A percentile compares a stretch with the other conserved stretches of the same genome.
Conservation (phyloP, 2,113 vertebrate species). For the Chloebia gouldiae region DNA sequence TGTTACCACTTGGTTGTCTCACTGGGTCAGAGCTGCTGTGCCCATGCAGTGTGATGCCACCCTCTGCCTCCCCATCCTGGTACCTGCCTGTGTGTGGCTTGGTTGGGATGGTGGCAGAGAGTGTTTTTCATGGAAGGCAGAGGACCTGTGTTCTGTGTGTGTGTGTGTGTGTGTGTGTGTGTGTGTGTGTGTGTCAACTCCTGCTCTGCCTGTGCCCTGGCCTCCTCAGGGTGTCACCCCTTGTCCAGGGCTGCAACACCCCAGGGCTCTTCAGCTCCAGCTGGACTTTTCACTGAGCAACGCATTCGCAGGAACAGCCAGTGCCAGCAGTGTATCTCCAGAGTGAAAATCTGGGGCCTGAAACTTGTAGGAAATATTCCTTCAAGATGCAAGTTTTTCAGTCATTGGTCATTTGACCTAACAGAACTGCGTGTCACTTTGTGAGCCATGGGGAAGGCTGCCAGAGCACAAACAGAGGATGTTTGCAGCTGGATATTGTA, state of each 20-base stretch:
- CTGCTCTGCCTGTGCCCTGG: background rate
- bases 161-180: background rate
- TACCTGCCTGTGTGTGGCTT: rapidly evolving
- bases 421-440: background rate
- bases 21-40: background rate
- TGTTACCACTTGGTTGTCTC: background rate
- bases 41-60: background rate
- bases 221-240: background rate
- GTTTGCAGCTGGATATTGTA: background rate
- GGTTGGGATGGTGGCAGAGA: background rate
- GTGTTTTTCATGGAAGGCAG: background rate
- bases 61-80: background rate
- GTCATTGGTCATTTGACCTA: slow-evolving; percentile 26
- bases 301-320: background rate
- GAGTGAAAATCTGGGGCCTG: background rate
- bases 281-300: rapidly evolving
- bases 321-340: background rate
- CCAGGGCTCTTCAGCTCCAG: background rate
- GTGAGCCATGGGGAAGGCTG: background rate
- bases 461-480: background rate
- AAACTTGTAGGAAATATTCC: slow-evolving; percentile 19
- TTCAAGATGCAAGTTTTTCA: slow-evolving; percentile 27
- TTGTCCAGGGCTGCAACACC: background rate
- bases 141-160: background rate
- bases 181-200: background rate